Evolutionary conservation across 2,113 vertebrate species (phyloP).

Genomic region (Albula glossodonta): DNA sequence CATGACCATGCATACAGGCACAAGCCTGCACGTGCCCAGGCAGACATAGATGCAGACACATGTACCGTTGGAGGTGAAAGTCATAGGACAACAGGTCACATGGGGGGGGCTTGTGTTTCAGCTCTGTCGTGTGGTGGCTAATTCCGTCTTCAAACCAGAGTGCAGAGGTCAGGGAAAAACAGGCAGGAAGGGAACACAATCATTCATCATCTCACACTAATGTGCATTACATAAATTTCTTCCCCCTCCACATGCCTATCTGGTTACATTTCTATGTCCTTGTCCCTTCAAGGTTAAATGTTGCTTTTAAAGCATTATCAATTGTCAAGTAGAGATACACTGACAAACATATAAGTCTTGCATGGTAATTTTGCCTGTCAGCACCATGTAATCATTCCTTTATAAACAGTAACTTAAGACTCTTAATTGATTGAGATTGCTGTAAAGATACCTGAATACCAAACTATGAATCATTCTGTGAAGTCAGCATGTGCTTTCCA

Average conservation of each 20-base stretch:
- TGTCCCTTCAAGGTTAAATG: slow-evolving; percentile 50
- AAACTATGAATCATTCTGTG: slow-evolving; percentile 18
- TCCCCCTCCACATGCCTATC: slow-evolving; percentile 20
- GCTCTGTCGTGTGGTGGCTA: neutral
- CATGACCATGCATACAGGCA: neutral
- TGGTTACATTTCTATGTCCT: slow-evolving; percentile 29
- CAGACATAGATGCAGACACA: neutral
- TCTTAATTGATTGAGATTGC: slow-evolving; percentile 10
- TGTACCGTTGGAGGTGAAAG: neutral
- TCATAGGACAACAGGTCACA: slow-evolving; percentile 23
- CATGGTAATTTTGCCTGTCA: slow-evolving; percentile 44
- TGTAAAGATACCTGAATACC: slow-evolving; percentile 27
- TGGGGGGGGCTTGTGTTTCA: neutral
- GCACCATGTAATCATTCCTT: slow-evolving; percentile 53
- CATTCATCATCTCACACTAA: slow-evolving; percentile 56
- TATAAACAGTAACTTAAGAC: slow-evolving; percentile 21
- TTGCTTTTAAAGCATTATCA: slow-evolving; percentile 41
- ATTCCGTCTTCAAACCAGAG: neutral
- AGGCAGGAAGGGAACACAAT: slow-evolving; percentile 24
- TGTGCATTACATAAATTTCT: neutral
- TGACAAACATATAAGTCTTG: slow-evolving; percentile 15
- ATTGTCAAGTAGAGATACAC: neutral
- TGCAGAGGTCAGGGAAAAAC: neutral
- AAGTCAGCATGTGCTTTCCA: neutral
- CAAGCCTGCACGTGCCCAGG: neutral